Evolutionary conservation across 2,888 invertebrate genomes (phyloP).

Genomic region (Quadroppia sp.): DNA sequence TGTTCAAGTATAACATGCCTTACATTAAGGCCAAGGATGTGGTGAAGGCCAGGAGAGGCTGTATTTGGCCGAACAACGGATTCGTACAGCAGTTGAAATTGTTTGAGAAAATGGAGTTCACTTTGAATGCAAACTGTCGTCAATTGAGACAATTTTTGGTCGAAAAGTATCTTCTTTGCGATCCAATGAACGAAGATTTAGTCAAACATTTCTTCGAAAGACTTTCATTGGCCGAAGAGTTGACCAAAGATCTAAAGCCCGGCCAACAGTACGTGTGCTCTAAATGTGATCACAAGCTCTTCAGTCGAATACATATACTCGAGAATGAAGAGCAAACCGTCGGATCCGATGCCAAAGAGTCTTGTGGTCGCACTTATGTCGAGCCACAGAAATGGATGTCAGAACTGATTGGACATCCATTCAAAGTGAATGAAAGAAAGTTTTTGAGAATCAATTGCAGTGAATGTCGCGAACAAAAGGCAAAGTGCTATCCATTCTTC

Average conservation of each 20-base stretch:
- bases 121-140: slow-evolving; percentile 12
- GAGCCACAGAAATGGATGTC: slow-evolving; percentile 2
- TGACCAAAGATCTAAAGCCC: not conserved
- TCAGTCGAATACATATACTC: not conserved
- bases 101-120: slow-evolving; percentile 48
- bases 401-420: too few relatives aligned
- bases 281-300: slow-evolving; percentile 29
- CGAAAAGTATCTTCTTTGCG: not conserved
- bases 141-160: slow-evolving; percentile 8
- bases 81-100: slow-evolving; percentile 66
- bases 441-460: too few relatives aligned
- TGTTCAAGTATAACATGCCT: too few relatives aligned
- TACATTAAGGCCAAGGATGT: too few relatives aligned
- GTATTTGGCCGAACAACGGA: slow-evolving; percentile 62
- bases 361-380: not conserved
- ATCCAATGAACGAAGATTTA: too few relatives aligned
- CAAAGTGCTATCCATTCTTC: too few relatives aligned
- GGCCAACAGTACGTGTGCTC: slow-evolving; percentile 23
- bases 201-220: not conserved
- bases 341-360: not conserved
- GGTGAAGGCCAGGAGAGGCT: too few relatives aligned
- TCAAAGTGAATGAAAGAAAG: too few relatives aligned
- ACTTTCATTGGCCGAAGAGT: not conserved
- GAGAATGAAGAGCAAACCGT: too few relatives aligned
- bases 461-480: too few relatives aligned